Evolutionary conservation across 2,888 invertebrate genomes (phyloP).

Genomic region (Vesta saturnalis): DNA sequence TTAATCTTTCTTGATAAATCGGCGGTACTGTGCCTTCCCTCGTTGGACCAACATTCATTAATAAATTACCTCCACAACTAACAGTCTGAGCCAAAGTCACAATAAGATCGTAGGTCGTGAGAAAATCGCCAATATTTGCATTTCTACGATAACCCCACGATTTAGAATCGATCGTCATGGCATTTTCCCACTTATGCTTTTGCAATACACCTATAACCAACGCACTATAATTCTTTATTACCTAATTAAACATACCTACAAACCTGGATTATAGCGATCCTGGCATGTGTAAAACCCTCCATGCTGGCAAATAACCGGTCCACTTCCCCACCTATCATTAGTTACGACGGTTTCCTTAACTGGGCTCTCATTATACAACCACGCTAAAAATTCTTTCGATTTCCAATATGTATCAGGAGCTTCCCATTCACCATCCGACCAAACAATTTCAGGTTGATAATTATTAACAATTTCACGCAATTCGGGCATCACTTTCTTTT

Average conservation of each 20-base stretch:
- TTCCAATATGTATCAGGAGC: slow-evolving; percentile 85
- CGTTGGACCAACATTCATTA: slow-evolving; percentile 85
- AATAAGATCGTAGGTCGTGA: slow-evolving; percentile 72
- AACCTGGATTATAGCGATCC: slow-evolving; percentile 85
- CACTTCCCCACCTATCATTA: slow-evolving; percentile 93
- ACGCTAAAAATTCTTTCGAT: slow-evolving; percentile 84
- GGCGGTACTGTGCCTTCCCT: slow-evolving; percentile 83
- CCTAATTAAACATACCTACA: not conserved
- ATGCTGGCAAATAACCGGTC: slow-evolving; percentile 65
- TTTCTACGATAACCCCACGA: slow-evolving; percentile 87
- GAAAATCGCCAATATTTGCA: slow-evolving; percentile 70
- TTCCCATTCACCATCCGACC: slow-evolving; percentile 97
- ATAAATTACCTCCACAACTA: slow-evolving; percentile 80
- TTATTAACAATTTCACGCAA: slow-evolving; percentile 77
- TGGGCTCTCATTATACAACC: slow-evolving; percentile 93
- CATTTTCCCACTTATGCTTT: slow-evolving; percentile 91
- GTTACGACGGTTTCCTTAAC: slow-evolving; percentile 88
- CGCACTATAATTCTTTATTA: not conserved
- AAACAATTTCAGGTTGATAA: slow-evolving; percentile 81
- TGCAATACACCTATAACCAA: slow-evolving; percentile 64
- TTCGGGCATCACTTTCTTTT: slow-evolving; percentile 80
- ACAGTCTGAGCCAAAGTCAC: slow-evolving; percentile 75
- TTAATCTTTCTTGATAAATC: slow-evolving; percentile 82
- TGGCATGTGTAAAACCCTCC: slow-evolving; percentile 89
- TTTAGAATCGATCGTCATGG: slow-evolving; percentile 81